A percentile compares a stretch with the other conserved stretches of the same genome.
Conservation (phyloP, 1,140 invertebrate species). For the Popillia japonica region DNA sequence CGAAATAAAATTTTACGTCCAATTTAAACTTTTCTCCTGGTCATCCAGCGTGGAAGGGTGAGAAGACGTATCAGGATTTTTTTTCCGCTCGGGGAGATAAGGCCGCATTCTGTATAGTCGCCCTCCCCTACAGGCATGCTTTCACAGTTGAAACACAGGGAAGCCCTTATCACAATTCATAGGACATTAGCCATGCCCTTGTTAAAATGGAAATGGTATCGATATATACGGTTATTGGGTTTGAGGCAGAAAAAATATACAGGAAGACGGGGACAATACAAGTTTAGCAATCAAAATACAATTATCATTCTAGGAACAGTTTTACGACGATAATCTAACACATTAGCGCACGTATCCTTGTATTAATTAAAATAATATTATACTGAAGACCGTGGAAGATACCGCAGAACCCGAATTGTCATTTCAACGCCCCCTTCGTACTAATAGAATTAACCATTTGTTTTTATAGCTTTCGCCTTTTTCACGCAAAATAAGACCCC, state of each 20-base stretch:
- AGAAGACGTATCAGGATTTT: neutral
- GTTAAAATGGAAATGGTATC: slow-evolving; percentile 55
- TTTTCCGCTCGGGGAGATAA: neutral
- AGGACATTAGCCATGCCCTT: slow-evolving; percentile 57
- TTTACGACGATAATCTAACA: neutral
- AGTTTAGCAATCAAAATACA: neutral
- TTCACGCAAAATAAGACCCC: too few species aligned
- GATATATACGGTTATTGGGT: slow-evolving; percentile 55
- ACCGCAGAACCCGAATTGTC: slow-evolving; percentile 14
- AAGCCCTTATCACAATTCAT: slow-evolving; percentile 58
- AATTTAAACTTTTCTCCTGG: slow-evolving; percentile 41
- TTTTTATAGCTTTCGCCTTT: slow-evolving; percentile 50
- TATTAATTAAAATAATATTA: slow-evolving; percentile 36
- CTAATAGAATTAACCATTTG: slow-evolving; percentile 49
- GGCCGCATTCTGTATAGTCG: slow-evolving; percentile 16
- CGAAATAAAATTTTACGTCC: slow-evolving; percentile 42
- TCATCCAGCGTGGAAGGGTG: neutral
- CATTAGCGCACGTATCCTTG: slow-evolving; percentile 12
- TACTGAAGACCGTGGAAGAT: neutral
- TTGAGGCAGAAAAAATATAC: too few species aligned
- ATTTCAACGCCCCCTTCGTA: neutral
- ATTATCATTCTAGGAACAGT: slow-evolving; percentile 6
- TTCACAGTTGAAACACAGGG: slow-evolving; percentile 42
- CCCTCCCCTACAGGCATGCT: slow-evolving; percentile 47
- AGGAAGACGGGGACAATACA: too few species aligned